Conservation (phyloP, 2,113 vertebrate species). For the Zeus faber region DNA sequence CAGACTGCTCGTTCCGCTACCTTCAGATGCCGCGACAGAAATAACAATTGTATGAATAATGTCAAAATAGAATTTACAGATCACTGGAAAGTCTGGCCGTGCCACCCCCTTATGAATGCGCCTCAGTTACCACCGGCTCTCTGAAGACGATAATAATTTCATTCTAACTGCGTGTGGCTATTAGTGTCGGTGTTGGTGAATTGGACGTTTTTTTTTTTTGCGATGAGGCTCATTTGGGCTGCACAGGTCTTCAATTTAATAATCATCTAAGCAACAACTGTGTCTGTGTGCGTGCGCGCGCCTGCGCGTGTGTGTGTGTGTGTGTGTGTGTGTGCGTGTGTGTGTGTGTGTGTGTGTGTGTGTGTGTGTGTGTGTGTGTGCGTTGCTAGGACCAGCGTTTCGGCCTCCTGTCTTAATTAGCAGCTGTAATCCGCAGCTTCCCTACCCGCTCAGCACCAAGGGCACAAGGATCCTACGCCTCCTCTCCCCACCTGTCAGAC, state of each 20-base stretch:
- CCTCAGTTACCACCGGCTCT: too few species aligned
- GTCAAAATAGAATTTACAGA: too few species aligned
- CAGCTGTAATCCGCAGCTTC: conserved; percentile 40
- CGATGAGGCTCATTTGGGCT: too few species aligned
- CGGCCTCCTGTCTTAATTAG: conserved; percentile 47
- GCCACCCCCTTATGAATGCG: too few species aligned
- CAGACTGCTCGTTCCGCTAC: too few species aligned
- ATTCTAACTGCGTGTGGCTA: too few species aligned
- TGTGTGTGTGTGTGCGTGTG: background rate
- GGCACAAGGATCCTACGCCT: conserved; percentile 26
- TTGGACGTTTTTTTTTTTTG: too few species aligned
- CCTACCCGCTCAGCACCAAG: conserved; percentile 31
- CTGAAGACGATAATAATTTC: too few species aligned
- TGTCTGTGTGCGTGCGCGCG: conserved; percentile 6
- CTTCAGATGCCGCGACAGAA: too few species aligned
- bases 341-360: background rate
- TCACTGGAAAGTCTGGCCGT: too few species aligned
- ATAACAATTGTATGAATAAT: too few species aligned
- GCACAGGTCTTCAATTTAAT: background rate
- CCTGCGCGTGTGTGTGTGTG: conserved; percentile 1
- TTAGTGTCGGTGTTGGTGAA: too few species aligned
- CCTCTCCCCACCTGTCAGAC: conserved; percentile 33
- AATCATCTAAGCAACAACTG: background rate
- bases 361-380: background rate
- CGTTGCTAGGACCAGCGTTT: conserved; percentile 16